These are phyloP conservation scores for Phataginus tetradactyla DNA, from an alignment of 2,797 vertebrate species.

Conservation along the genomic window DNA sequence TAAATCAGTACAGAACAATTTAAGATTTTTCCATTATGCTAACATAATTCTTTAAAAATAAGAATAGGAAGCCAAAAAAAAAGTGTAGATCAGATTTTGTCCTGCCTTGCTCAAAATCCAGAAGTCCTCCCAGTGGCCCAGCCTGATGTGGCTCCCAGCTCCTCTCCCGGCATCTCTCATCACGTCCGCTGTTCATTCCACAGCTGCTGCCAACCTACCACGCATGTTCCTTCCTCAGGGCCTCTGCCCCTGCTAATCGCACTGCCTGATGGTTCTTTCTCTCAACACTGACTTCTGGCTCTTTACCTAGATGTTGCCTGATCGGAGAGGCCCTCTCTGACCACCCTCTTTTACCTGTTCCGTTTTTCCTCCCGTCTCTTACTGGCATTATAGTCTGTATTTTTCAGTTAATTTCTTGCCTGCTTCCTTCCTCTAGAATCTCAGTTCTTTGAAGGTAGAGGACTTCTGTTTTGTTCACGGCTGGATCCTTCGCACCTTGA, in stretches of 20 bases:
- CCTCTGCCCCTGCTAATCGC: neutral
- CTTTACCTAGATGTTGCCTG: neutral
- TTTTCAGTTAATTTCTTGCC: neutral
- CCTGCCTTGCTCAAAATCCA: neutral
- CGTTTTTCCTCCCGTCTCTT: neutral
- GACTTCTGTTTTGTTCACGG: neutral
- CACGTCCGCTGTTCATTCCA: rapidly evolving
- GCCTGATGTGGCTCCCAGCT: neutral
- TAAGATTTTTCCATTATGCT: neutral
- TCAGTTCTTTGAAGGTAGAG: neutral
- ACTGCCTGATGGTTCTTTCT: neutral
- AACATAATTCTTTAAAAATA: neutral
- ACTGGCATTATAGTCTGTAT: too few relatives aligned
- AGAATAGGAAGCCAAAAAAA: neutral
- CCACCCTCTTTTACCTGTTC: neutral
- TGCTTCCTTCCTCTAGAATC: neutral
- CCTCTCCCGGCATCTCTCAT: too few relatives aligned
- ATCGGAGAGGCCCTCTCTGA: neutral
- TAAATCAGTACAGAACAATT: neutral
- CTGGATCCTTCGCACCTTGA: neutral
- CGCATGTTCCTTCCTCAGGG: neutral
- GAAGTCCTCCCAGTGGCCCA: neutral
- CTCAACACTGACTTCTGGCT: neutral
- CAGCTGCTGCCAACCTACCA: neutral
- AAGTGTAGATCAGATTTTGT: neutral